Percentiles rank a stretch among this genome's conserved stretches.
phyloP scores from a whole-genome alignment of 1,140 invertebrate species.

The Drosophila fuyamai region DNA sequence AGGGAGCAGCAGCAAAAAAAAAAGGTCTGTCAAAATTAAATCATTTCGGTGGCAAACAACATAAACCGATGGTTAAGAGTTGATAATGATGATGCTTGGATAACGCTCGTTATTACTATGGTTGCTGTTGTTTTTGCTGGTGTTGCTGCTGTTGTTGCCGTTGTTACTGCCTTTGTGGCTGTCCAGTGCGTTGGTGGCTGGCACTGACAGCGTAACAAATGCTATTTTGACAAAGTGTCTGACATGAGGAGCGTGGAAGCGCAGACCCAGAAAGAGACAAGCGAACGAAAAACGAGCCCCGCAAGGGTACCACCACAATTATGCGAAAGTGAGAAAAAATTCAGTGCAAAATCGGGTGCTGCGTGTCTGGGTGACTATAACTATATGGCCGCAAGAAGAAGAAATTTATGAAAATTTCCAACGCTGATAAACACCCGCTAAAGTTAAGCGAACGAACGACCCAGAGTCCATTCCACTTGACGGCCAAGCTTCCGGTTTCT shows the following conservation, averaged over 20 bases:
- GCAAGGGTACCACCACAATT: slow-evolving; percentile 41
- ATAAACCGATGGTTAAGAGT: slow-evolving; percentile 83
- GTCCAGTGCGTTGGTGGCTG: slow-evolving; percentile 80
- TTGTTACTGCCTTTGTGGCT: slow-evolving; percentile 51
- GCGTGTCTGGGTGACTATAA: slow-evolving; percentile 50
- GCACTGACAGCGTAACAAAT: slow-evolving; percentile 81
- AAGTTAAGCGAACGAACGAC: slow-evolving; percentile 31
- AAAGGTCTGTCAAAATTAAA: slow-evolving; percentile 83
- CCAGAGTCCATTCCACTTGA: slow-evolving; percentile 66
- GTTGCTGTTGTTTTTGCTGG: slow-evolving; percentile 39
- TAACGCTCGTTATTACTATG: slow-evolving; percentile 80
- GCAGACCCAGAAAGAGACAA: slow-evolving; percentile 33
- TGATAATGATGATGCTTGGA: slow-evolving; percentile 83
- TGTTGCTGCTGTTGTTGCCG: slow-evolving; percentile 18
- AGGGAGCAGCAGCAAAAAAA: slow-evolving; percentile 32
- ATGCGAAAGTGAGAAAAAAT: slow-evolving; percentile 77
- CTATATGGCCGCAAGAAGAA: slow-evolving; percentile 11
- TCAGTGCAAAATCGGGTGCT: slow-evolving; percentile 65
- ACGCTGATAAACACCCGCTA: slow-evolving; percentile 61
- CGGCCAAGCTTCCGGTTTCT: slow-evolving; percentile 74
- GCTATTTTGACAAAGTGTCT: slow-evolving; percentile 83
- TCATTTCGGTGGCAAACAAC: slow-evolving; percentile 82
- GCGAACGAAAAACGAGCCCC: slow-evolving; percentile 19
- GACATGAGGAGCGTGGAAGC: slow-evolving; percentile 82
- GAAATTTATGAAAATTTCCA: slow-evolving; percentile 62